Evolutionary conservation across 1,140 invertebrate species (phyloP), one percentile per base, ranked within the genome.

Genomic region (Calephelis nemesis): DNA sequence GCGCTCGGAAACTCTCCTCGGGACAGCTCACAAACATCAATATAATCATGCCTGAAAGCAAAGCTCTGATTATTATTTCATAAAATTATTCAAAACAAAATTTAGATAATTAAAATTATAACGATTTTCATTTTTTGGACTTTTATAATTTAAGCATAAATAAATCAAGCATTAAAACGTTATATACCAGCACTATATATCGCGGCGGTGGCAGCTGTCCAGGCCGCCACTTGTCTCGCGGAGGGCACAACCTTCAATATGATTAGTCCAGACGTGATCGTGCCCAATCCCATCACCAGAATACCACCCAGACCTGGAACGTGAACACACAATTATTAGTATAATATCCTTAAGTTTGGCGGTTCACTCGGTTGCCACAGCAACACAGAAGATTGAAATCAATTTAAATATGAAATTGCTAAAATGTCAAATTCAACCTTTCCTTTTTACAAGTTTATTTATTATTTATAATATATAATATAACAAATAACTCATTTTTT

Each of bases 21-120:
- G 96, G 96, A 90, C 97, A 98, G 4, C 97, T 97, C 70, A 98
- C 94, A 82, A 97, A 97, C 96, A 97, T 97, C 12, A 98, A 87
- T 65, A 97, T 93, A 4, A 96, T 94, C 97, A 98, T 98, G 63
- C 97, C 95, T 95, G 86, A 7, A 86, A 92, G 13, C 40, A 71
- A 71, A 7, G 42, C 42, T 9, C 42, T 9, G 42, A 7, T 45
- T 6, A 45, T 9, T 45, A 8, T 45, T 45, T 30, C 0, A 30
- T 30, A 4, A 30, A 30, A 30, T 30, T 30, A 30, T 30, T 2
- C 30, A 30, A 30, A 30, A 30, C 30, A 4, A 30, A 30, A 30
- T 30, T 30, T 30, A 30, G 2, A 2, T 30, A 30, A 30, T 30
- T 30, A 4, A 30, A 2, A 30, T 30, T 30, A 4, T 30, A 30